Percentiles rank a stretch among this genome's conserved stretches.
phyloP scores from a whole-genome alignment of 2,888 invertebrate species.

The Tenodera sinensis region DNA sequence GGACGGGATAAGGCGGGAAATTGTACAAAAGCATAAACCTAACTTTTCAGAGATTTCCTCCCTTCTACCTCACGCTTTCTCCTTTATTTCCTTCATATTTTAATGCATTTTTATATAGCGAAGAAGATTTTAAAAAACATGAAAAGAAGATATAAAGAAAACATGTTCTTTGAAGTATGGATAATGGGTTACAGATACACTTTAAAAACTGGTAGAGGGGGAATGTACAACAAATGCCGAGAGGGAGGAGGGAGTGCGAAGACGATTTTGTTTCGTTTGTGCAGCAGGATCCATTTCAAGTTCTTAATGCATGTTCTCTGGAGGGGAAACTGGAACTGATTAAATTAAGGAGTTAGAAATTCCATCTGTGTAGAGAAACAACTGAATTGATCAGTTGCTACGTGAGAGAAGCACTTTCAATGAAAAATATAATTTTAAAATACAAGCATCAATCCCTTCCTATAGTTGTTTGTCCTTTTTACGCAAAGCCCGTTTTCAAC shows the following conservation, averaged over 20 bases:
- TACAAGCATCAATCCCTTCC: neutral
- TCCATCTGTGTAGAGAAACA: neutral
- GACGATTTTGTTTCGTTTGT: neutral
- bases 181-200: neutral
- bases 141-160: neutral
- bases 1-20: constrained; percentile 19
- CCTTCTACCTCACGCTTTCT: neutral
- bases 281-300: neutral
- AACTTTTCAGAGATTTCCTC: neutral
- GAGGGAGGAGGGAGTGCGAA: neutral
- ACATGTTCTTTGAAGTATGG: neutral
- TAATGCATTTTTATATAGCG: neutral
- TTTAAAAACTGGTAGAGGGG: neutral
- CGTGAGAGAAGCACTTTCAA: neutral
- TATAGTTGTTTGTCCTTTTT: too few species aligned
- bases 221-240: neutral
- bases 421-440: neutral
- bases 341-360: neutral
- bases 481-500: too few species aligned
- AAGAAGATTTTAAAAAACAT: neutral
- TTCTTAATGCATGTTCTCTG: neutral
- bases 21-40: neutral
- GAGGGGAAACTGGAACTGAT: neutral
- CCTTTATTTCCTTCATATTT: neutral
- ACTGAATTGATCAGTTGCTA: neutral